Base-by-base conservation (phyloP, 2,888 invertebrate species). In the Machimus rusticus region DNA sequence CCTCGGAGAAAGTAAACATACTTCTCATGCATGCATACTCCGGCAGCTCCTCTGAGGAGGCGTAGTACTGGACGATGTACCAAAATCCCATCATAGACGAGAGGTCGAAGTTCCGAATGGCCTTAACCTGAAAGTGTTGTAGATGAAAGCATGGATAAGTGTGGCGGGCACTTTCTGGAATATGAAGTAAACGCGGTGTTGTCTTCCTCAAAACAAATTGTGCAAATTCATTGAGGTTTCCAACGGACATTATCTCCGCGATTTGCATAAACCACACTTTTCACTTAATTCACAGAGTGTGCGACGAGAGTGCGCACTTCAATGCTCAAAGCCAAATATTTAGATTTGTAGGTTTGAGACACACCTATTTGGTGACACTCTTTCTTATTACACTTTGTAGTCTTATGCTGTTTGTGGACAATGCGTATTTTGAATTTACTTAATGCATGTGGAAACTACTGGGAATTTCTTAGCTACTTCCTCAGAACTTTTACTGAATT, bases 21-120 rank as follows among this genome's bases (percentile, higher is more conserved):
- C 97, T 96, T 89, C 95, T 94, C 97, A 98, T 97, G 91, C 97
- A 98, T 90, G 96, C 95, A 92, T 97, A 98, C 5, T 96, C 95
- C 9, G 97, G 94, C 3, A 96, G 95, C 93, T 97, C 97, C 92
- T 97, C 97, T 0, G 96, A 97, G 91, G 97, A 97, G 1, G 97
- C 97, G 91, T 97, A 98, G 93, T 97, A 97, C 91, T 97, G 97
- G 23, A 97, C 96, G 74, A 97, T 96, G 92, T 94, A 96, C 97
- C 97, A 98, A 89, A 94, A 94, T 12, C 97, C 97, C 90, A 97
- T 93, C 93, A 98, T 97, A 93, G 95, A 94, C 89, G 95, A 94
- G 90, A 97, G 93, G 93, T 97, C 95, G 91, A 97, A 97, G 93
- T 97, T 96, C 74, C 95, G 94, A 84, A 95, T 95, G 19, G 96